Evolutionary conservation across 2,797 vertebrate species (phyloP).

Genomic region (Hemibagrus guttatus): DNA sequence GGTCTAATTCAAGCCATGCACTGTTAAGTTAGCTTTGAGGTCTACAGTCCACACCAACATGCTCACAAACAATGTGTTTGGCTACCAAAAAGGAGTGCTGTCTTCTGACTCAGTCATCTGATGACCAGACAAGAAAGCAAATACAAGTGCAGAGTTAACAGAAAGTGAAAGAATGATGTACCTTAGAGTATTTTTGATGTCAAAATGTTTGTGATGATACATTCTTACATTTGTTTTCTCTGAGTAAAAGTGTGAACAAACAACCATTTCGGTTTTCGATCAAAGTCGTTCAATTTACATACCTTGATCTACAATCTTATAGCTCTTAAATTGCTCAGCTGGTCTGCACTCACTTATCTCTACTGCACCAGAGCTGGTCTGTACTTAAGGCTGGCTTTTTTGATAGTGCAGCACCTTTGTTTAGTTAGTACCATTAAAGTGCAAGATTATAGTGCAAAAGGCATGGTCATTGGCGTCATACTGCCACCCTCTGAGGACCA

Average conservation of each 20-base stretch:
- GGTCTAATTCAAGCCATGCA: conserved; percentile 71
- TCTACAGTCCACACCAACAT: conserved; percentile 59
- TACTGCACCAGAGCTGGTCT: not conserved
- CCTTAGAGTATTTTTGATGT: conserved; percentile 28
- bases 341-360: not conserved
- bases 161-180: conserved; percentile 35
- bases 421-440: not conserved
- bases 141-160: conserved; percentile 32
- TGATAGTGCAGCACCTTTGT: not conserved
- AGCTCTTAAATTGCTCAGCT: not conserved
- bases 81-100: conserved; percentile 42
- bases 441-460: not conserved
- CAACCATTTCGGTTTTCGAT: not conserved
- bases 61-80: conserved; percentile 34
- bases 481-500: not conserved
- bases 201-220: conserved; percentile 22
- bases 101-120: conserved; percentile 44
- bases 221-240: conserved; percentile 13
- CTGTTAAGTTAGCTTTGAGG: conserved; percentile 60
- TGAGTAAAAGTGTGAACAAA: conserved; percentile 10
- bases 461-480: not conserved
- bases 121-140: conserved; percentile 42
- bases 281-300: not conserved
- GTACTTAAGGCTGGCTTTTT: no score
- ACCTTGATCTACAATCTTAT: not conserved